Evolutionary conservation across 2,113 vertebrate genomes (phyloP).

Genomic region (Bambusicola thoracicus): DNA sequence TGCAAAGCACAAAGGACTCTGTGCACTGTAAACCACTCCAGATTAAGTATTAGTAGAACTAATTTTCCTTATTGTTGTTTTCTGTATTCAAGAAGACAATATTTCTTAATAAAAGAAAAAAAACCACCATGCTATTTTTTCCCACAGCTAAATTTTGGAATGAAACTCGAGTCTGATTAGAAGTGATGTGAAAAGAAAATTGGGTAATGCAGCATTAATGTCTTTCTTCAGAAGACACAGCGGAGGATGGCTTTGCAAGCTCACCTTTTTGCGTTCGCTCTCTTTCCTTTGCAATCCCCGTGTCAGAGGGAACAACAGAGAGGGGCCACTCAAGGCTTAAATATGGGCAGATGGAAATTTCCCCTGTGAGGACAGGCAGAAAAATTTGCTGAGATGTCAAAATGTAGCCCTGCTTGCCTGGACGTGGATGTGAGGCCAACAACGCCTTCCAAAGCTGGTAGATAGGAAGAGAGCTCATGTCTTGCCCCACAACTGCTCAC

Average conservation of each 20-base stretch:
- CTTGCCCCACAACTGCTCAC: not conserved
- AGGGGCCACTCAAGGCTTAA: not conserved
- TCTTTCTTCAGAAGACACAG: not conserved
- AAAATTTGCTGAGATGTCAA: conserved; percentile 37
- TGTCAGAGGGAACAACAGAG: not conserved
- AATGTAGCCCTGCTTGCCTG: not conserved
- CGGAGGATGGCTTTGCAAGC: not conserved
- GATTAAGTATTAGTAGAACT: not conserved
- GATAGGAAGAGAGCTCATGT: not conserved
- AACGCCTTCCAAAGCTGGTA: conserved; percentile 29
- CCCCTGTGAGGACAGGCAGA: not conserved
- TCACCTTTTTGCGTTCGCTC: not conserved
- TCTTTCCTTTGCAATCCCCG: not conserved
- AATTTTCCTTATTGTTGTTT: not conserved
- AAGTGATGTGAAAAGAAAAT: conserved; percentile 63
- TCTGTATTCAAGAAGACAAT: not conserved
- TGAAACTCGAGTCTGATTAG: conserved; percentile 43
- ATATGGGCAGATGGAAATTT: conserved; percentile 41
- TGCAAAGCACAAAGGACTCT: conserved; percentile 10
- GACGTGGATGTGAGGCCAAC: conserved; percentile 42
- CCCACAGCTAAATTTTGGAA: conserved; percentile 62
- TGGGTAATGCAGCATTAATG: conserved; percentile 42
- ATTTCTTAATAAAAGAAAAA: conserved; percentile 23
- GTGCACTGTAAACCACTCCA: not conserved
- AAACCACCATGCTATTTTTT: conserved; percentile 46